Percentiles rank a stretch among this genome's conserved stretches.
phyloP scores from a whole-genome alignment of 2,888 invertebrate species.

The Polydrusus tereticollis region DNA sequence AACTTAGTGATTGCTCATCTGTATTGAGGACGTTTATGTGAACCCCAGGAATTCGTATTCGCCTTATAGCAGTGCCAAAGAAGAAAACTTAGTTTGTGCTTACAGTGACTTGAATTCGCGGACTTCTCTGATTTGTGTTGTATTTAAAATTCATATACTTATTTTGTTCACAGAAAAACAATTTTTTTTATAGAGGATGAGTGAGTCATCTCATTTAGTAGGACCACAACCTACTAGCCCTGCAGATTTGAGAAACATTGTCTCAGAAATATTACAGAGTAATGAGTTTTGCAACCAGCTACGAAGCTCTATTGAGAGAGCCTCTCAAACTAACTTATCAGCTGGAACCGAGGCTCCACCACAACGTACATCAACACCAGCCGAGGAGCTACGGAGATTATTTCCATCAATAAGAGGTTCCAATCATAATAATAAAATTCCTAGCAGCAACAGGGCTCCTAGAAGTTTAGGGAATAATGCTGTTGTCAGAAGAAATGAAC shows the following conservation, averaged over 20 bases:
- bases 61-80: too few species aligned
- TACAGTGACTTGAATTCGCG: too few species aligned
- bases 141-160: too few species aligned
- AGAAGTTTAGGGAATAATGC: neutral
- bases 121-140: too few species aligned
- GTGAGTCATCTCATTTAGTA: neutral
- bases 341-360: neutral
- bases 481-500: neutral
- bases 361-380: neutral
- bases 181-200: neutral
- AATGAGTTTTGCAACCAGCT: neutral
- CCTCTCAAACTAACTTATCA: neutral
- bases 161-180: too few species aligned
- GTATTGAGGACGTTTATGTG: too few species aligned
- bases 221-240: neutral
- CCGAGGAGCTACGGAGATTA: neutral
- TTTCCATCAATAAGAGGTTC: neutral
- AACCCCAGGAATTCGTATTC: too few species aligned
- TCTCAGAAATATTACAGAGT: neutral
- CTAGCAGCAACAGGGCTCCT: neutral
- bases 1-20: too few species aligned
- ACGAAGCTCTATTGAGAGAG: neutral
- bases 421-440: neutral
- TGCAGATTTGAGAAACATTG: neutral
- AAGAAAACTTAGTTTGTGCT: too few species aligned